These are phyloP conservation scores for Ceratosolen fusciceps DNA, from an alignment of 1,140 invertebrate genomes.

Conservation along the genomic window DNA sequence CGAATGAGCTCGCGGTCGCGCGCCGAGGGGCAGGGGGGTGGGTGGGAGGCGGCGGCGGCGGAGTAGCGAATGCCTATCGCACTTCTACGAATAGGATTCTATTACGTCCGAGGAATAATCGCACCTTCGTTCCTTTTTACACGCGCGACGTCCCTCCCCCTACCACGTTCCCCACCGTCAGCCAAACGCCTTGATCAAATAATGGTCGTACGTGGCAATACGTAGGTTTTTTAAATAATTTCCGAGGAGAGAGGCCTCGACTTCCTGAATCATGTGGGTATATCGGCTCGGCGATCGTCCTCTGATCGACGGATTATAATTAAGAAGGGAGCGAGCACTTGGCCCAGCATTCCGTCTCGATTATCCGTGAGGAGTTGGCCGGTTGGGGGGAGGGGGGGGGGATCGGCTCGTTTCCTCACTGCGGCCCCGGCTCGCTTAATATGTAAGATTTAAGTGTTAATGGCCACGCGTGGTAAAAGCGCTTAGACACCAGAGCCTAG, in stretches of 20 bases:
- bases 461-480: not conserved
- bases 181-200: not conserved
- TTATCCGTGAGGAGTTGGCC: not conserved
- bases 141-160: conserved; percentile 40
- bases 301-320: conserved; percentile 25
- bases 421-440: not conserved
- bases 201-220: conserved; percentile 20
- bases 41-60: no score
- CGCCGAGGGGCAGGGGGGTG: no score
- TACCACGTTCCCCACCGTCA: not conserved
- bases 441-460: conserved; percentile 4
- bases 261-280: conserved; percentile 16
- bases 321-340: conserved; percentile 13
- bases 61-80: conserved; percentile 23
- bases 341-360: conserved; percentile 11
- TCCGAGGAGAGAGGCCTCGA: not conserved
- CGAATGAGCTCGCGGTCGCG: not conserved
- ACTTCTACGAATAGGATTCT: conserved; percentile 54
- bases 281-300: conserved; percentile 1
- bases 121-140: conserved; percentile 46
- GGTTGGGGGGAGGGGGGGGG: no score
- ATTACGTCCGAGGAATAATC: conserved; percentile 51
- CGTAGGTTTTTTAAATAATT: conserved; percentile 27
- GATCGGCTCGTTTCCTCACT: not conserved
- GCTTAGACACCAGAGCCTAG: not conserved